Evolutionary conservation across 2,888 invertebrate genomes (phyloP).

Genomic region (Tipula unca): DNA sequence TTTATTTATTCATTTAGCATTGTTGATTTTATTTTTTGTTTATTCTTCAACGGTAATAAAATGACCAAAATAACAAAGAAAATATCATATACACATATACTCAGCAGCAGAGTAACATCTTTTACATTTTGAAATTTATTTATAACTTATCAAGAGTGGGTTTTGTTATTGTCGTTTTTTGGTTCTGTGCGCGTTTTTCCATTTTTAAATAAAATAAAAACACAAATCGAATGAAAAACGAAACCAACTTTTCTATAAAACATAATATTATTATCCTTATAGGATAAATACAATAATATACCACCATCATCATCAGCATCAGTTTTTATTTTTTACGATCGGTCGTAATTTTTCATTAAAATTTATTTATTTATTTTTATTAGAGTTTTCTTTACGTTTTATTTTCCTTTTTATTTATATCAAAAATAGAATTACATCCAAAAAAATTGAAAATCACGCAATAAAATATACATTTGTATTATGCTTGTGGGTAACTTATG

Average conservation of each 20-base stretch:
- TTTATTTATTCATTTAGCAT: not conserved
- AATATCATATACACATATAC: not conserved
- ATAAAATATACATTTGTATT: not conserved
- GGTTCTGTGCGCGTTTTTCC: not conserved
- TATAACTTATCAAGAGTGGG: not conserved
- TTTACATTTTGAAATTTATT: not conserved
- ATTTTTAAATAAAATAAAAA: not conserved
- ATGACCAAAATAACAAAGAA: not conserved
- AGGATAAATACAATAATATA: not conserved
- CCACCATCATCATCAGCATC: not conserved
- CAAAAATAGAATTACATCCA: not conserved
- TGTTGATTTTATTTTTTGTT: not conserved
- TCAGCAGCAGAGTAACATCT: not conserved
- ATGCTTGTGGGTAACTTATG: too few relatives aligned
- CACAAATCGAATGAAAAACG: not conserved
- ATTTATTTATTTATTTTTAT: conserved; percentile 8
- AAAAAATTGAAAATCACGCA: not conserved
- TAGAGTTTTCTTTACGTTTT: not conserved
- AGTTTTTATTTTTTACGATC: not conserved
- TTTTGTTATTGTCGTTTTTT: not conserved
- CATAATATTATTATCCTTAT: not conserved
- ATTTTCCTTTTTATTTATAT: not conserved
- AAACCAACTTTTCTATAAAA: not conserved
- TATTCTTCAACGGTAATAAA: not conserved
- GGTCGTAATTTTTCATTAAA: not conserved